phyloP scores from a whole-genome alignment of 2,113 vertebrate species.

The Turnix velox region DNA sequence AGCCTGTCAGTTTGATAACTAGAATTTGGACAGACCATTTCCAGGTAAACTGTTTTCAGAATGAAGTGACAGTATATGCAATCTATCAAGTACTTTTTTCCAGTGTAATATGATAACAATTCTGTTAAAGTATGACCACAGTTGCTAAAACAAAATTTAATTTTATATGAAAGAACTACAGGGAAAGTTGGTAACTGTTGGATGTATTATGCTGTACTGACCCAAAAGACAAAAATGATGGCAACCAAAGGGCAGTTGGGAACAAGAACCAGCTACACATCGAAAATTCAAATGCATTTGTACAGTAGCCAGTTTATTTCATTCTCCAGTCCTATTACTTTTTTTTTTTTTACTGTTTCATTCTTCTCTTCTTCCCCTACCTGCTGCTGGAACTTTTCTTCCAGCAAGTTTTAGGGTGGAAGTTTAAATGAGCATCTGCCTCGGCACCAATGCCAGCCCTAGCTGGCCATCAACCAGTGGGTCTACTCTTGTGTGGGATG shows the following conservation, averaged over 20 bases:
- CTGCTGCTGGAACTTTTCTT: slow-evolving; percentile 30
- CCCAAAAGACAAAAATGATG: not conserved
- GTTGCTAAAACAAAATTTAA: not conserved
- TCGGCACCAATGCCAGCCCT: slow-evolving; percentile 45
- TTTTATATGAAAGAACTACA: not conserved
- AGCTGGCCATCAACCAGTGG: slow-evolving; percentile 45
- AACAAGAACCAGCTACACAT: not conserved
- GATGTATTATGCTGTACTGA: not conserved
- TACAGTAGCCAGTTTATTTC: not conserved
- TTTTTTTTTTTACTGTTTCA: not conserved
- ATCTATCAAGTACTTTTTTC: not conserved
- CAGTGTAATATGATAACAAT: not conserved
- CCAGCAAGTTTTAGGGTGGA: slow-evolving; percentile 49
- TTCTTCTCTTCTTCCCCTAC: not conserved
- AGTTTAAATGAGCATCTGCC: slow-evolving; percentile 85
- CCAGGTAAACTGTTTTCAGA: not conserved
- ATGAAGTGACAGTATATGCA: not conserved
- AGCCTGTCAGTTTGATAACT: not conserved
- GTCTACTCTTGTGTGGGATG: slow-evolving; percentile 50
- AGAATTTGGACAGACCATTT: not conserved
- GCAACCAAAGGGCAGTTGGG: slow-evolving; percentile 1
- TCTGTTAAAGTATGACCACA: not conserved
- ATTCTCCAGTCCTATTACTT: not conserved
- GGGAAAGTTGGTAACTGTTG: not conserved
- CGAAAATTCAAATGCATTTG: not conserved